Evolutionary conservation across 2,797 vertebrate species (phyloP), one percentile per base, ranked within the genome.

Genomic region (Gallinago nigripennis): DNA sequence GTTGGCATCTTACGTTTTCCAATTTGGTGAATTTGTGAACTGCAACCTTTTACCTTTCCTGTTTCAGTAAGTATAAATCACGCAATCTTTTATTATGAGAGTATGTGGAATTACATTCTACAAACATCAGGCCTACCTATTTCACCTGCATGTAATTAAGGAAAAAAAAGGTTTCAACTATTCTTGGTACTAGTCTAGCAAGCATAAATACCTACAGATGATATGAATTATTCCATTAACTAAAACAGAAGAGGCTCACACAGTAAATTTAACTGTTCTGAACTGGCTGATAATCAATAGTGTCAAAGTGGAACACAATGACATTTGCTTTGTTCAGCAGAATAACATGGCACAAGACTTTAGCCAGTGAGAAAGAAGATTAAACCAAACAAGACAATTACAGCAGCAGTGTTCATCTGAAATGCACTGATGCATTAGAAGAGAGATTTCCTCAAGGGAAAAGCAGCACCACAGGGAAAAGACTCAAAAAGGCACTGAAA

Each of bases 141-240:
- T 93, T 92, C 86, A 95, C 75, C 94, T 92, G 86, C 51, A 90
- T 79, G 77, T 20, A 88, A 94, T 90, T 90, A 95, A 83, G 48
- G 31, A 82, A 68, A 61, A 61, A 76, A 35, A 33, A 33, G 33
- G 54, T 84, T 84, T 41, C 77, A 90, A 39, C 54, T 64, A 17
- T 24, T 79, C 83, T 72, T 43, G 90, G 37, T 46, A 69, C 24
- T 80, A 91, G 41, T 16, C 31, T 58, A 86, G 50, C 63, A 88
- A 73, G 30, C 66, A 80, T 31, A 20, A 76, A 54, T 82, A 66
- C 28, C 82, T 83, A 81, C 82, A 91, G 73, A 91, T 90, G 93
- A 82, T 92, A 43, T 12, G 31, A 94, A 77, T 93, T 94, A 92
- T 11, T 27, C n/a, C 78, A 85, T 75, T 77, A 90, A 58, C 43